Evolutionary conservation across 2,797 vertebrate genomes (phyloP), one percentile per base, ranked within the genome.

Genomic region (Alfaro cultratus): DNA sequence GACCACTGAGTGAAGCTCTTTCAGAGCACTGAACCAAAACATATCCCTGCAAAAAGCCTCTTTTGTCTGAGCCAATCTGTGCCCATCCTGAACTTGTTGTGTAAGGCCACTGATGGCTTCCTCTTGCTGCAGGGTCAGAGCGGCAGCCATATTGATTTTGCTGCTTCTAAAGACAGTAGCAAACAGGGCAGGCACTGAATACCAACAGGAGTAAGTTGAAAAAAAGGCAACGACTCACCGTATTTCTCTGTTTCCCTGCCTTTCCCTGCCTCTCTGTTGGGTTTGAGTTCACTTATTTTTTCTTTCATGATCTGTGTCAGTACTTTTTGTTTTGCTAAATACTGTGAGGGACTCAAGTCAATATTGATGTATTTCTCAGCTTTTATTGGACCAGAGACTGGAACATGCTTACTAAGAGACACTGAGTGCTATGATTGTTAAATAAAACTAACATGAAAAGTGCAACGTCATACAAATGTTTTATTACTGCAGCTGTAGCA

Each of bases 91-190:
- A 78, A 76, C 78, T 62, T 62, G 82, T 82, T 88, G 86, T 83
- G 80, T 83, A 82, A 89, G 80, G 82, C 73, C 82, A 75, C 74
- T 79, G 80, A 87, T 86, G 81, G 80, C 76, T 70, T 89, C 62
- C 77, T 84, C 71, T 78, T n/a, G 80, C 90, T 80, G 75, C 7
- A 0, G 76, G 89, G 87, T 93, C 88, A 88, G 74, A 89, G 45
- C 70, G 34, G 85, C 21, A 74, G 80, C 88, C 80, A 83, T 87
- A 91, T 92, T 91, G 92, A 94, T 92, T 94, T 87, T 85, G 23
- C 89, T 87, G 86, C 86, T 89, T 90, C 89, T 87, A 84, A 90
- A 91, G 91, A 91, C 84, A 82, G 89, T 84, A 74, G 86, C 70
- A 77, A 90, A 82, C 89, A 89, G 84, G 80, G 75, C 83, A 80